A percentile compares a stretch with the other conserved stretches of the same genome.
phyloP scores from a whole-genome alignment of 1,140 invertebrate species.

The Babylonia areolata region DNA sequence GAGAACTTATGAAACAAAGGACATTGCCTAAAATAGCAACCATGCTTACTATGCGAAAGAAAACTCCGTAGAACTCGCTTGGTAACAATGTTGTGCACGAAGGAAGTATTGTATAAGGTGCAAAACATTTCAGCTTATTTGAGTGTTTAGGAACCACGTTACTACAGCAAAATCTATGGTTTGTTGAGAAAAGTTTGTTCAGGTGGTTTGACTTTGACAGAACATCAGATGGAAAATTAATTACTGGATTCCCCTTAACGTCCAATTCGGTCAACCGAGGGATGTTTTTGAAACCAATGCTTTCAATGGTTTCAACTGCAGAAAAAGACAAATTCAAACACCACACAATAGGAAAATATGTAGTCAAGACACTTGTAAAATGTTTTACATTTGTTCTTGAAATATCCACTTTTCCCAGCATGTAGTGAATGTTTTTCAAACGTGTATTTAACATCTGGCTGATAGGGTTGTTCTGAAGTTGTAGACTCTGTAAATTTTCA shows the following conservation, averaged over 20 bases:
- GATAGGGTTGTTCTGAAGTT: not conserved
- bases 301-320: not conserved
- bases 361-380: not conserved
- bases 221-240: not conserved
- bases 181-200: constrained; percentile 39
- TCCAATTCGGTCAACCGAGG: not conserved
- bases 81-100: constrained; percentile 55
- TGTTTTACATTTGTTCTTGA: not conserved
- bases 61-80: constrained; percentile 14
- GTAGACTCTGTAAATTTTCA: not conserved
- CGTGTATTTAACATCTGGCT: not conserved
- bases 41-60: constrained; percentile 57
- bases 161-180: constrained; percentile 40
- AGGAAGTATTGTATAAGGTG: constrained; percentile 52
- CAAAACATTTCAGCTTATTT: constrained; percentile 46
- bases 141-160: constrained; percentile 31
- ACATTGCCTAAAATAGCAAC: constrained; percentile 52
- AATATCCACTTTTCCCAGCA: not conserved
- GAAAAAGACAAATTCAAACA: constrained; percentile 2
- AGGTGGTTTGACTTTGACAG: not conserved
- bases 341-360: not conserved
- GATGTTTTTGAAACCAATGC: not conserved
- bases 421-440: not conserved
- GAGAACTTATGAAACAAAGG: not conserved
- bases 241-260: not conserved